phyloP scores from a whole-genome alignment of 2,113 vertebrate genomes.

The Holacanthus passer region DNA sequence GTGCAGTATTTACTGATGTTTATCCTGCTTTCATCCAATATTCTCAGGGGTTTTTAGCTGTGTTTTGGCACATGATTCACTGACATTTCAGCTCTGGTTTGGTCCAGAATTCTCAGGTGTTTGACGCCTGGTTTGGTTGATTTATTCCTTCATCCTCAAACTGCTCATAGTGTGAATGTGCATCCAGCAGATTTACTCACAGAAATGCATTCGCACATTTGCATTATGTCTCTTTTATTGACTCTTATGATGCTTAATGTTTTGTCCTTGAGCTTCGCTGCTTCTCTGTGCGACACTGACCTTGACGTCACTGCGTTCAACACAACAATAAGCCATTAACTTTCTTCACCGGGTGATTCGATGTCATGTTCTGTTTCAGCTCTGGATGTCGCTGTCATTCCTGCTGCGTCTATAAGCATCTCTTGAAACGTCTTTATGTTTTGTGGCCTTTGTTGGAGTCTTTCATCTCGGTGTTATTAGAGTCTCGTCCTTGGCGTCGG shows the following conservation, averaged over 20 bases:
- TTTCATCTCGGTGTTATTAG: neutral
- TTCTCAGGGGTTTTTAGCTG: too few species aligned
- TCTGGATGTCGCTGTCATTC: slow-evolving; percentile 25
- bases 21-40: too few species aligned
- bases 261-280: neutral
- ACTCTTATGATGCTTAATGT: neutral
- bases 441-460: neutral
- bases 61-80: too few species aligned
- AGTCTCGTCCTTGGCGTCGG: neutral
- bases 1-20: neutral
- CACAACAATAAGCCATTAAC: neutral
- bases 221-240: neutral
- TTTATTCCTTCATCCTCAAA: too few species aligned
- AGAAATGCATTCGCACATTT: neutral
- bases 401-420: neutral
- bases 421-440: neutral
- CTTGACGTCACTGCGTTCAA: slow-evolving; percentile 28
- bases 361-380: slow-evolving; percentile 9
- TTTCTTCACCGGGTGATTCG: neutral
- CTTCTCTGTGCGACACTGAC: neutral
- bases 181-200: neutral
- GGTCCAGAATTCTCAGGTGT: neutral
- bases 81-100: neutral
- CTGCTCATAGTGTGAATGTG: neutral
- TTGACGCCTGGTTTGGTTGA: too few species aligned